Base-by-base conservation (phyloP, 2,888 invertebrate species). In the Ferdinandea cuprea region DNA sequence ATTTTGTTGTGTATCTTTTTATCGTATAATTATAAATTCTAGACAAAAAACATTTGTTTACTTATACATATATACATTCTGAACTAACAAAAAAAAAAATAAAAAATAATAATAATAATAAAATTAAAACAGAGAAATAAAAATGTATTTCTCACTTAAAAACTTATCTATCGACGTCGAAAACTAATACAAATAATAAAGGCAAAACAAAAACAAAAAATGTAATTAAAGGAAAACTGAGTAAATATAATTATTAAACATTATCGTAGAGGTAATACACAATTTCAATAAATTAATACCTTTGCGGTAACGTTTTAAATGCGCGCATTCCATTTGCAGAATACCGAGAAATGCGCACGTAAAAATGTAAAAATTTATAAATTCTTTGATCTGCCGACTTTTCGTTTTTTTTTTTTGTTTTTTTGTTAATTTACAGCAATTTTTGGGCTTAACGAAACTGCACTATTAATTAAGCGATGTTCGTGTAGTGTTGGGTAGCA, bases 401-500 rank as follows among this genome's bases (percentile, higher is more conserved):
- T 65, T 66, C 54, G 59, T 68, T n/a, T 17, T n/a, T n/a, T n/a
- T n/a, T n/a, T n/a, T n/a, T n/a, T n/a, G n/a, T n/a, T n/a, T n/a
- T n/a, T n/a, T n/a, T n/a, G n/a, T n/a, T 28, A 59, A 35, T 25
- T 19, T 58, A 42, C 25, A 44, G 37, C 35, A 32, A 40, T 40
- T 42, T 52, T 50, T 54, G 21, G 13, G 30, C 30, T 30, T 15
- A n/a, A n/a, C 21, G 25, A 30, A 44, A 44, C 1, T 15, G 9
- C 30, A 9, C 15, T 3, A 11, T 87, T 91, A 90, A 85, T 89
- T 90, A 85, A 91, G 88, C 88, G 96, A 96, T 91, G 95, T 95
- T 85, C 95, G 93, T 44, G 97, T 96, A 89, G 97, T 97, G 92
- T 97, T 97, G 88, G 97, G 97, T 91, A 98, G 92, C 92, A 95